These are phyloP conservation scores for Wiebesia pumilae DNA, from an alignment of 1,140 invertebrate genomes.

Conservation along the genomic window DNA sequence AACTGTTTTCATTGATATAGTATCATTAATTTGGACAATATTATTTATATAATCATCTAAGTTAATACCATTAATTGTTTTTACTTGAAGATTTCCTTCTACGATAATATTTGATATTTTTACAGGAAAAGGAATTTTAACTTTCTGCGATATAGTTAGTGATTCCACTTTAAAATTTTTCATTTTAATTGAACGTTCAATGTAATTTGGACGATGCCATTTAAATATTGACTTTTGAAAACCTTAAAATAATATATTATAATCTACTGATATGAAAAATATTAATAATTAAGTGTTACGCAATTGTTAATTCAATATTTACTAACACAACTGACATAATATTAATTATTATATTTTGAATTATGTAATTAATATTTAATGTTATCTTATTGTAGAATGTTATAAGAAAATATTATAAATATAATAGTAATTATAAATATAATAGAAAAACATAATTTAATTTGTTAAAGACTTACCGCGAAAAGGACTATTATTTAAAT, in stretches of 20 bases:
- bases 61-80: conserved; percentile 58
- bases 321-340: no score
- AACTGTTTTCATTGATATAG: conserved; percentile 56
- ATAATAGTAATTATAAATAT: no score
- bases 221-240: conserved; percentile 47
- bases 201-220: conserved; percentile 50
- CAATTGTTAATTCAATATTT: no score
- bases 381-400: no score
- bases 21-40: conserved; percentile 55
- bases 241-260: conserved; percentile 33
- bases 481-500: conserved; percentile 35
- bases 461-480: background rate
- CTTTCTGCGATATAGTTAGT: conserved; percentile 41
- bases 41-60: conserved; percentile 57
- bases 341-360: no score
- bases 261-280: no score
- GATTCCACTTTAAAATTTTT: conserved; percentile 49
- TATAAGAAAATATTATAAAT: no score
- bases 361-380: no score
- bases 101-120: conserved; percentile 55
- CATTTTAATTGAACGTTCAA: conserved; percentile 52
- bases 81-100: conserved; percentile 54
- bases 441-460: background rate
- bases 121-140: conserved; percentile 52
- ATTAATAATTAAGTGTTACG: no score